Base-by-base conservation (phyloP, 2,888 invertebrate genomes). In the Cremastinae sp. region DNA sequence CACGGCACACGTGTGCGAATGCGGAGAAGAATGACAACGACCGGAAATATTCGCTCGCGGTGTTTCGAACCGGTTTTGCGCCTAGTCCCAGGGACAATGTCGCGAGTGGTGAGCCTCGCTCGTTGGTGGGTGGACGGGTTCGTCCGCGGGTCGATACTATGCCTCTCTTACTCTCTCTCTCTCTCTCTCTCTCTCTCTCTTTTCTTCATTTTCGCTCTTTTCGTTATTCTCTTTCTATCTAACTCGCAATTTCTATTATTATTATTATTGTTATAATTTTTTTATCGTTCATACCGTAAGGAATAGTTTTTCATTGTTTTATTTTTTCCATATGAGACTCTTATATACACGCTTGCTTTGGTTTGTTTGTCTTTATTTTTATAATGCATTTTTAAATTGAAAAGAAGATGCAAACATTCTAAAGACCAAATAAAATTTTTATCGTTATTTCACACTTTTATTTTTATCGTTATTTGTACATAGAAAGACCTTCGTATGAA, bases 71-170 rank as follows among this genome's bases (percentile, higher is more conserved):
- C 69, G 69, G 74, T 74, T 74, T 74, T 43, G 56, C 56, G 54
- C 64, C 62, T 64, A 47, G 62, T 68, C 49, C 61, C 22, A 41
- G 53, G 61, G 51, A 74, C 74, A 68, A 74, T 62, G 65, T 68
- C 62, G 70, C 64, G 70, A 12, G 43, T 43, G 58, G 45, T 61
- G 59, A 58, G 51, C 53, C 53, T 53, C 38, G 51, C 20, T 51
- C 43, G 53, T 22, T 20, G 61, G 70, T 49, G 70, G 69, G 71
- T 47, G 76, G 62, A 68, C 36, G 51, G 68, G 45, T 61, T 56
- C 64, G 75, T 70, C 45, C 78, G 5, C 28, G 79, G 84, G 81
- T 84, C 84, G 83, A 83, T 84, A 84, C 77, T 80, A 78, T 78
- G 81, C 53, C 73, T 45, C 62, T 22, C 58, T 61, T 14, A 36